Conservation (phyloP, 2,797 vertebrate species). For the Chelon labrosus region DNA sequence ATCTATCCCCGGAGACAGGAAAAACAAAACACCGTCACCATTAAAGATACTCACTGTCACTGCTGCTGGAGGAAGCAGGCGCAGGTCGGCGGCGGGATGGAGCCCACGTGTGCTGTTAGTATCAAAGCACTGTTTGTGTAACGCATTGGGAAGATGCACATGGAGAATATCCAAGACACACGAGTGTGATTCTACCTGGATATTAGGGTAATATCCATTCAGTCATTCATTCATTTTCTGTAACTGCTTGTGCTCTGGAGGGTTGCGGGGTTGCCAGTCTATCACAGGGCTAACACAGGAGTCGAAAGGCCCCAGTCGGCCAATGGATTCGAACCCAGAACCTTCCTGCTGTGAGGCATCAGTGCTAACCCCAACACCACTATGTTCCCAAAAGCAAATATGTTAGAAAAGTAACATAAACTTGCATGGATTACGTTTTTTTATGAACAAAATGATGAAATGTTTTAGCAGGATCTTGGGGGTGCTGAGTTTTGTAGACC, state of each 20-base stretch:
- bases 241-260: too few species aligned
- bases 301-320: too few species aligned
- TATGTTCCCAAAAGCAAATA: neutral
- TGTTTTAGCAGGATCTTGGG: neutral
- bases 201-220: neutral
- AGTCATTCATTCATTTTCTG: neutral
- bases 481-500: neutral
- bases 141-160: neutral
- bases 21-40: slow-evolving; percentile 77
- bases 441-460: neutral
- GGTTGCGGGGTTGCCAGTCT: too few species aligned
- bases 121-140: slow-evolving; percentile 1
- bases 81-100: slow-evolving; percentile 29
- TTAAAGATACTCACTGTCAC: slow-evolving; percentile 76
- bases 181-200: neutral
- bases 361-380: too few species aligned
- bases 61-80: slow-evolving; percentile 18
- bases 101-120: neutral
- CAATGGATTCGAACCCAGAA: too few species aligned
- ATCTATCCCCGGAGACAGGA: slow-evolving; percentile 75
- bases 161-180: neutral
- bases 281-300: too few species aligned
- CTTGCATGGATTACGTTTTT: neutral
- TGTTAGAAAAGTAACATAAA: neutral
- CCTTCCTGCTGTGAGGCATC: too few species aligned